Evolutionary conservation across 2,113 vertebrate genomes (phyloP).

Genomic region (Propithecus coquereli): DNA sequence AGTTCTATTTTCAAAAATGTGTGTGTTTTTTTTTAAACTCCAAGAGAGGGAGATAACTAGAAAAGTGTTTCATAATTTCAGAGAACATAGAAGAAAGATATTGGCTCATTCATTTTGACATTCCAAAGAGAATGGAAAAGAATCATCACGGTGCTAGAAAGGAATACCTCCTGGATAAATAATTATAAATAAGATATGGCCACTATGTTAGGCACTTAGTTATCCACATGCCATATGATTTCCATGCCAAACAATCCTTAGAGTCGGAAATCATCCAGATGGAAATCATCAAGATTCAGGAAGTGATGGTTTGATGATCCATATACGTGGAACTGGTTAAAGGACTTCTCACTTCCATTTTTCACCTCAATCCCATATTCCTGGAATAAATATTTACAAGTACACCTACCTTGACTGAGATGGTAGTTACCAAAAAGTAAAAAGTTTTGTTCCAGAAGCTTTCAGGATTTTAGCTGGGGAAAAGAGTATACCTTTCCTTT

Average conservation of each 20-base stretch:
- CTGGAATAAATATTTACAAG: not conserved
- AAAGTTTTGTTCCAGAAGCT: not conserved
- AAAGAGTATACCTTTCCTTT: not conserved
- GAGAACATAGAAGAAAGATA: not conserved
- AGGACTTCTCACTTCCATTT: not conserved
- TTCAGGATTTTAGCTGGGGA: not conserved
- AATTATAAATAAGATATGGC: not conserved
- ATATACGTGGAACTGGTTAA: not conserved
- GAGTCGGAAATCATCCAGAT: not conserved
- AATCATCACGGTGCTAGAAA: not conserved
- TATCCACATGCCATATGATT: not conserved
- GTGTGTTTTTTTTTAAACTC: conserved; percentile 18
- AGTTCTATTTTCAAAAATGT: conserved; percentile 34
- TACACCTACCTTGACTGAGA: not conserved
- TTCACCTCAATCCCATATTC: not conserved
- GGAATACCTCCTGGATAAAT: not conserved
- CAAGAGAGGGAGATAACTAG: not conserved
- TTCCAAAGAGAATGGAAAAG: not conserved
- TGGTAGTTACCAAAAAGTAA: not conserved
- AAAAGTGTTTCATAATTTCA: not conserved
- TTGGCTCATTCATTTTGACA: not conserved
- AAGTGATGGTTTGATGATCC: not conserved
- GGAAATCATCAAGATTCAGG: not conserved
- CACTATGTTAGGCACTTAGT: not conserved
- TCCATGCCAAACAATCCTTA: not conserved